These are phyloP conservation scores for Icerya purchasi DNA, from an alignment of 2,888 invertebrate species.

Conservation along the genomic window DNA sequence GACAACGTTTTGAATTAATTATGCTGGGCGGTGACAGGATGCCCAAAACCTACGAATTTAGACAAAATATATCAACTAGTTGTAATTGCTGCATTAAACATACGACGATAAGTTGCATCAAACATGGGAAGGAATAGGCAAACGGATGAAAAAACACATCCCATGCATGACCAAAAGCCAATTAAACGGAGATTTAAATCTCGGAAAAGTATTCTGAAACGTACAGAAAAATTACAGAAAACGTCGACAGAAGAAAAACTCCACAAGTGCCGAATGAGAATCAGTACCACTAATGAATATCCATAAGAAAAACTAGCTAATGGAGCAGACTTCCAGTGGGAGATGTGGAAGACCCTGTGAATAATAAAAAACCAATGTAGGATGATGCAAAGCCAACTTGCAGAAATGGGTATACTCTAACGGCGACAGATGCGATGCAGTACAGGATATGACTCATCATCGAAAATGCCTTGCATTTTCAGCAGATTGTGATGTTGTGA, in stretches of 20 bases:
- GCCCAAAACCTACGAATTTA: background rate
- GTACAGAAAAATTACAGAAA: background rate
- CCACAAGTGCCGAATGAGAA: background rate
- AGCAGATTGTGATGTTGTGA: too few relatives aligned
- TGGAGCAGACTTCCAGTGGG: background rate
- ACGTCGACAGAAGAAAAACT: background rate
- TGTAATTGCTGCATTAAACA: too few relatives aligned
- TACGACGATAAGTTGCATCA: too few relatives aligned
- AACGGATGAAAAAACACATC: background rate
- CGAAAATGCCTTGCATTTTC: too few relatives aligned
- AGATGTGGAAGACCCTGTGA: background rate
- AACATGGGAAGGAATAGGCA: background rate
- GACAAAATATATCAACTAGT: too few relatives aligned
- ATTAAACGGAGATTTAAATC: too few relatives aligned
- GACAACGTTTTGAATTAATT: background rate
- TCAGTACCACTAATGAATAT: background rate
- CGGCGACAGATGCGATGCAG: background rate
- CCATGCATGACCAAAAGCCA: background rate
- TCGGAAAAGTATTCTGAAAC: background rate
- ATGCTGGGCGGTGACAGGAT: background rate
- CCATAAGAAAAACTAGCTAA: background rate
- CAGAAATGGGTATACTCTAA: background rate
- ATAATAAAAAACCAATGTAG: background rate
- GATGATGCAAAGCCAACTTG: background rate
- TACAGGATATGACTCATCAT: too few relatives aligned